Conservation (phyloP, 2,888 invertebrate species). For the Acrobasis suavella region DNA sequence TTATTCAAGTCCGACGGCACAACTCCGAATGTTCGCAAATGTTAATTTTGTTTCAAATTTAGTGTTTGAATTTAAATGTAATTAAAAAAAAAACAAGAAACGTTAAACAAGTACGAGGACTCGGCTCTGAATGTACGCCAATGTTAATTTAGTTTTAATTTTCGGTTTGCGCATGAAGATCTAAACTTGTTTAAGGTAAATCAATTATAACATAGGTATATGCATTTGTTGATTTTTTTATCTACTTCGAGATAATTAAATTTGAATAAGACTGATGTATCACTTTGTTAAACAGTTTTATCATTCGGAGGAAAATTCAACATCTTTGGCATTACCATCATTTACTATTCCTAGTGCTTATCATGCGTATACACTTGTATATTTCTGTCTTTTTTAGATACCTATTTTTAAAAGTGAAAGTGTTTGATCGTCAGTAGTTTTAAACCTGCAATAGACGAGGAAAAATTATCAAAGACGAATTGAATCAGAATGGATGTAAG, state of each 20-base stretch:
- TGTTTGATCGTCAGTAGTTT: too few relatives aligned
- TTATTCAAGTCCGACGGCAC: background rate
- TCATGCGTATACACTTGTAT: background rate
- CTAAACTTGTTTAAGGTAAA: constrained; percentile 15
- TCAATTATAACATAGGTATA: constrained; percentile 4
- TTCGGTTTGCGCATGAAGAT: constrained; percentile 8
- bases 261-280: constrained; percentile 1
- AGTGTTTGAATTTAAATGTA: constrained; percentile 5
- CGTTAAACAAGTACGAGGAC: constrained; percentile 9
- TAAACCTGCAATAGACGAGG: too few relatives aligned
- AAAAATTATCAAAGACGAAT: too few relatives aligned
- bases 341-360: background rate
- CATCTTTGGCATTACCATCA: background rate
- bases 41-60: constrained; percentile 1
- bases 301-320: background rate
- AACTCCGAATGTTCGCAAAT: background rate
- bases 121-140: constrained; percentile 11
- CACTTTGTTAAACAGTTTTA: constrained; percentile 13
- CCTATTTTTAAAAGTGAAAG: too few relatives aligned
- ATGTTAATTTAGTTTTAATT: constrained; percentile 17
- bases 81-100: background rate
- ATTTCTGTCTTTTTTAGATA: too few relatives aligned
- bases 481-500: too few relatives aligned
- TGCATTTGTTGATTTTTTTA: constrained; percentile 14
- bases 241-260: constrained; percentile 14